Evolutionary conservation across 2,888 invertebrate species (phyloP).

Genomic region (Ecdyonurus torrentis): DNA sequence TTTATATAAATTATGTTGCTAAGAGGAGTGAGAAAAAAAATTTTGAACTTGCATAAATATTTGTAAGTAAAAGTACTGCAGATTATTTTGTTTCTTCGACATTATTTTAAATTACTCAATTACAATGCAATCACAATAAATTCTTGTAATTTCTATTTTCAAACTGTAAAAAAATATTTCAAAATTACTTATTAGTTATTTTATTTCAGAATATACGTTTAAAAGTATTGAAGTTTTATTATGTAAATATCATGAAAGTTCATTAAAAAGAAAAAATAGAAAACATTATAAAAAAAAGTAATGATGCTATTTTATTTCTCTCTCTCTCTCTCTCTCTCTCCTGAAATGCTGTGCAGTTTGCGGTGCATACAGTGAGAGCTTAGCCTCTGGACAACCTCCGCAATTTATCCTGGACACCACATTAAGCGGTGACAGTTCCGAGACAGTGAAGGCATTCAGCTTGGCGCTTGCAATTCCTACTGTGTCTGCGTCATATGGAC

Average conservation of each 20-base stretch:
- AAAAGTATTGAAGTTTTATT: too few species aligned
- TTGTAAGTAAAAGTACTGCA: too few species aligned
- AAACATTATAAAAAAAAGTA: not conserved
- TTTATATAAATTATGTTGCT: too few species aligned
- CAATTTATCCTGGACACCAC: slow-evolving; percentile 71
- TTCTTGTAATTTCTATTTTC: slow-evolving; percentile 17
- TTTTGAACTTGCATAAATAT: too few species aligned
- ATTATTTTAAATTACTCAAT: too few species aligned
- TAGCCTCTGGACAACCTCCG: slow-evolving; percentile 46
- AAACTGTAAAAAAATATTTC: too few species aligned
- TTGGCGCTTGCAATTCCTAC: slow-evolving; percentile 66
- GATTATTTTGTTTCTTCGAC: too few species aligned
- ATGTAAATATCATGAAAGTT: slow-evolving; percentile 2
- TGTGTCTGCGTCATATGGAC: slow-evolving; percentile 70
- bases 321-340: too few species aligned
- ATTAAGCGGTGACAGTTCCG: slow-evolving; percentile 61
- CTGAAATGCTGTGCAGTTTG: slow-evolving; percentile 49
- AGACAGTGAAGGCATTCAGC: slow-evolving; percentile 71
- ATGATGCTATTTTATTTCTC: not conserved
- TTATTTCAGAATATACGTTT: too few species aligned
- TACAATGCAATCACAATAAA: too few species aligned
- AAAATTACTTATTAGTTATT: slow-evolving; percentile 6
- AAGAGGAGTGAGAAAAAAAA: too few species aligned
- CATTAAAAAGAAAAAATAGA: slow-evolving; percentile 3
- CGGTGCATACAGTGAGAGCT: slow-evolving; percentile 47